These are phyloP conservation scores for Scrobipalpa costella DNA, from an alignment of 2,888 invertebrate species.

Conservation along the genomic window DNA sequence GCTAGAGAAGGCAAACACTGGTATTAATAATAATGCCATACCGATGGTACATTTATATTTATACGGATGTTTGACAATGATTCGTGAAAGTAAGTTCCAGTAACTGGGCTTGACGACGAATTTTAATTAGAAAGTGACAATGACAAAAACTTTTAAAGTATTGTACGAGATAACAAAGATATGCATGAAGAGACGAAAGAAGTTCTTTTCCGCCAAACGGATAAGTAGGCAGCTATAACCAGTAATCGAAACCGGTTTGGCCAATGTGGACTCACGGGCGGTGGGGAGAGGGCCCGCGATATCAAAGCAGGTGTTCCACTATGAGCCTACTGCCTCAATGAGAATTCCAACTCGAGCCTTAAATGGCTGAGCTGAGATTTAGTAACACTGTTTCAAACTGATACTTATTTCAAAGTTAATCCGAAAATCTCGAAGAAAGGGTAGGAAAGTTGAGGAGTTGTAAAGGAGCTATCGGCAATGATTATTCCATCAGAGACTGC, in stretches of 20 bases:
- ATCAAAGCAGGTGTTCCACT: constrained; percentile 78
- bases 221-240: constrained; percentile 77
- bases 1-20: constrained; percentile 37
- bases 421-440: constrained; percentile 8
- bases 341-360: constrained; percentile 71
- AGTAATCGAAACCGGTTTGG: constrained; percentile 78
- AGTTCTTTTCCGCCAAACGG: constrained; percentile 78
- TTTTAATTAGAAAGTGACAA: neutral
- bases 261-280: constrained; percentile 76
- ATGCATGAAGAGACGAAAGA: constrained; percentile 64
- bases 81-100: neutral
- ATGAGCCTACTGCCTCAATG: constrained; percentile 73
- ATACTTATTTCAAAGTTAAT: constrained; percentile 21
- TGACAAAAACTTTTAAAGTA: constrained; percentile 17
- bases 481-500: constrained; percentile 59
- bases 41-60: constrained; percentile 15
- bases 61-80: constrained; percentile 12
- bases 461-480: constrained; percentile 47
- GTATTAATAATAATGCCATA: constrained; percentile 26
- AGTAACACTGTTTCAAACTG: constrained; percentile 35
- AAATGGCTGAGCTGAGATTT: constrained; percentile 65
- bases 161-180: constrained; percentile 40
- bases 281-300: constrained; percentile 74
- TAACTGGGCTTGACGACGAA: neutral
- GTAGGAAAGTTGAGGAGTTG: constrained; percentile 26